Conservation (phyloP, 2,888 invertebrate species). For the Agrilus biguttatus region DNA sequence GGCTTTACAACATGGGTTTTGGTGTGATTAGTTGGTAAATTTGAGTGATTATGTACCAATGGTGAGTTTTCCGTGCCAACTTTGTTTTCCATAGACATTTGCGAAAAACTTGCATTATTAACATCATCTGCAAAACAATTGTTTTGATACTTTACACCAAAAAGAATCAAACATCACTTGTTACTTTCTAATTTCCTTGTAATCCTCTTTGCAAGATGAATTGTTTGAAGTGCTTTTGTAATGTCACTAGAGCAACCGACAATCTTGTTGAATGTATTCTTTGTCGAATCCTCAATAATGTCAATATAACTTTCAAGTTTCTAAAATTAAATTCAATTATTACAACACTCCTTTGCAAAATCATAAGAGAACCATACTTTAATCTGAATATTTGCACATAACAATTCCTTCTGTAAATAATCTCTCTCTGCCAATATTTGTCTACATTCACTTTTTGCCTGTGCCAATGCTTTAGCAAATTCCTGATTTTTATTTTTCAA, state of each 20-base stretch:
- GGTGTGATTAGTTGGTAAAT: not conserved
- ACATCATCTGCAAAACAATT: too few species aligned
- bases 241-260: constrained; percentile 5
- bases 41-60: not conserved
- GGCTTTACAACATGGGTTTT: constrained; percentile 15
- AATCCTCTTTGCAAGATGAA: not conserved
- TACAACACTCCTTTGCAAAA: not conserved
- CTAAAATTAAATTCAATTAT: constrained; percentile 4
- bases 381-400: not conserved
- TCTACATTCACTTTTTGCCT: constrained; percentile 3
- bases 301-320: constrained; percentile 7
- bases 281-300: constrained; percentile 2
- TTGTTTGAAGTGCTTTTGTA: constrained; percentile 6
- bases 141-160: too few species aligned
- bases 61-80: too few species aligned
- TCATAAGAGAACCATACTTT: not conserved
- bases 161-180: too few species aligned
- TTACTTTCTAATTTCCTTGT: too few species aligned
- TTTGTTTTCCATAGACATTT: too few species aligned
- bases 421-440: constrained; percentile 5
- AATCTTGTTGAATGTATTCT: constrained; percentile 3
- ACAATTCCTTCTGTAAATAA: constrained; percentile 3
- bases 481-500: constrained; percentile 7
- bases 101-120: too few species aligned
- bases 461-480: constrained; percentile 8